These are phyloP conservation scores for Apodemia zela DNA, from an alignment of 2,888 invertebrate species.

Conservation along the genomic window DNA sequence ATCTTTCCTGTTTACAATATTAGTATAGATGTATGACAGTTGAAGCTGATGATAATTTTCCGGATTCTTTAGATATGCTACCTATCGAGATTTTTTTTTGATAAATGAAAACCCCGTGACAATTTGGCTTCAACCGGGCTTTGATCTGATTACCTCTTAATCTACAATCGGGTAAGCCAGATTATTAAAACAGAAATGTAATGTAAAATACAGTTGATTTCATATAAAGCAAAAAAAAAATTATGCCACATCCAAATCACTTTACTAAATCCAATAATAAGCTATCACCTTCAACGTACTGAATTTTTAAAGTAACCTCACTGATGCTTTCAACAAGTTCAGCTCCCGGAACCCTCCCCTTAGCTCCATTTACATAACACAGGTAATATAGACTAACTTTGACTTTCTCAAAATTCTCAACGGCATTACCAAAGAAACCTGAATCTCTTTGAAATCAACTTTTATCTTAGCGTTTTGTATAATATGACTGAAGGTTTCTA, in stretches of 20 bases:
- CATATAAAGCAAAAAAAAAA: too few species aligned
- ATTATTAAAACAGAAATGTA: too few species aligned
- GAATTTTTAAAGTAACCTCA: conserved; percentile 62
- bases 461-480: conserved; percentile 4
- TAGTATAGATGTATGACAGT: too few species aligned
- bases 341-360: conserved; percentile 37
- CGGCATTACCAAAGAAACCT: conserved; percentile 14
- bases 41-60: too few species aligned
- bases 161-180: too few species aligned
- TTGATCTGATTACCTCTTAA: too few species aligned
- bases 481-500: neutral
- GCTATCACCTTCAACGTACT: conserved; percentile 54
- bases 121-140: too few species aligned
- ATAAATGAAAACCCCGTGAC: too few species aligned
- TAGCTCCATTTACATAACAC: conserved; percentile 61
- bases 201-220: too few species aligned
- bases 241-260: neutral
- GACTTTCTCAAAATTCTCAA: neutral
- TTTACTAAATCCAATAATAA: conserved; percentile 26
- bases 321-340: conserved; percentile 58
- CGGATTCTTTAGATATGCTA: too few species aligned
- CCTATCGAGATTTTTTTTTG: too few species aligned
- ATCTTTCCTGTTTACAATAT: too few species aligned
- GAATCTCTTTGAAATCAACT: conserved; percentile 11
- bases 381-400: conserved; percentile 57